These are phyloP conservation scores for Plecotus auritus DNA, from an alignment of 2,113 vertebrate genomes.

Conservation along the genomic window DNA sequence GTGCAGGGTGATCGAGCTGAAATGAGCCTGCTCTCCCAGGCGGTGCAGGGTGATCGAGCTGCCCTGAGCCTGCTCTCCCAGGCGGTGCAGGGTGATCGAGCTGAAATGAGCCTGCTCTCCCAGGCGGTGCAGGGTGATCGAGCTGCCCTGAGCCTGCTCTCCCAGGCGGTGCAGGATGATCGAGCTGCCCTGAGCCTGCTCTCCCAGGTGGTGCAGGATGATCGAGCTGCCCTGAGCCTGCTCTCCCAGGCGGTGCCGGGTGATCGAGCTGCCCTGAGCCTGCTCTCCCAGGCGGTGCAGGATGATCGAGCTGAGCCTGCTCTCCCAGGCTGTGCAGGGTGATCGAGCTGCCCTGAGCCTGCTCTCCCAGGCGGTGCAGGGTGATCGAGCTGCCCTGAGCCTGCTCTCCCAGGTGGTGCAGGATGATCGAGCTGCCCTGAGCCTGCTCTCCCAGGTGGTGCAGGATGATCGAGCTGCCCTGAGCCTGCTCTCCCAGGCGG, in stretches of 20 bases:
- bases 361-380: slow-evolving; percentile 93
- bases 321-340: slow-evolving; percentile 96
- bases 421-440: slow-evolving; percentile 98
- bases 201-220: slow-evolving; percentile 99
- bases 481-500: slow-evolving; percentile 90
- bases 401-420: slow-evolving; percentile 94
- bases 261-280: slow-evolving; percentile 94
- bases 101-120: slow-evolving; percentile 83
- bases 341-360: slow-evolving; percentile 93
- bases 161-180: slow-evolving; percentile 99
- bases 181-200: slow-evolving; percentile 87
- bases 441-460: slow-evolving; percentile 91
- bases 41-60: slow-evolving; percentile 99
- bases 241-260: slow-evolving; percentile 95
- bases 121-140: slow-evolving; percentile 99
- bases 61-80: no score
- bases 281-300: slow-evolving; percentile 92
- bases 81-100: slow-evolving; percentile 99
- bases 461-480: slow-evolving; percentile 99
- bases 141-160: no score
- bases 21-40: slow-evolving; percentile 83
- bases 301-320: slow-evolving; percentile 99
- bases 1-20: slow-evolving; percentile 99
- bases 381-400: slow-evolving; percentile 99
- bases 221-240: no score